Evolutionary conservation across 1,140 invertebrate genomes (phyloP).

Genomic region (Hyles vespertilio): DNA sequence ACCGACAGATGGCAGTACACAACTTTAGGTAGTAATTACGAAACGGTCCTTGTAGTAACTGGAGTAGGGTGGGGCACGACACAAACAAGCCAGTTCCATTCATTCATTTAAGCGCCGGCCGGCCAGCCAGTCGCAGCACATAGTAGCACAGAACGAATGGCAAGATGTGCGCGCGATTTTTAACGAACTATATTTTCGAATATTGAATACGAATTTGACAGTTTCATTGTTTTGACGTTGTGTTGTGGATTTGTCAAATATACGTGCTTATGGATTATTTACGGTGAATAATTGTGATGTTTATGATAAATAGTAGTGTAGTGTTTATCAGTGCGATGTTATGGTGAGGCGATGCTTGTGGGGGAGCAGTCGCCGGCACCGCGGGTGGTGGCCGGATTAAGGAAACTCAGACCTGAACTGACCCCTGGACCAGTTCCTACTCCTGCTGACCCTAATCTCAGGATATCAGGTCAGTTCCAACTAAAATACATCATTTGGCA

Average conservation of each 20-base stretch:
- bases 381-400: constrained; percentile 68
- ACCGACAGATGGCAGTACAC: constrained; percentile 15
- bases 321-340: constrained; percentile 57
- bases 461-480: constrained; percentile 59
- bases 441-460: constrained; percentile 59
- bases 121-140: constrained; percentile 31
- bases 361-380: constrained; percentile 68
- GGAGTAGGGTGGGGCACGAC: constrained; percentile 42
- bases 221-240: constrained; percentile 34
- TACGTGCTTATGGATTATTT: constrained; percentile 18
- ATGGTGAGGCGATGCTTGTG: constrained; percentile 66
- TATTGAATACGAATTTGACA: constrained; percentile 59
- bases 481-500: too few relatives aligned
- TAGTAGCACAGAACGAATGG: constrained; percentile 23
- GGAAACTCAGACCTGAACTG: constrained; percentile 63
- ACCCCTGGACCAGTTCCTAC: constrained; percentile 63
- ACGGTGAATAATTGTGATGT: constrained; percentile 25
- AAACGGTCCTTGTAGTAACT: constrained; percentile 36
- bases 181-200: constrained; percentile 63
- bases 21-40: constrained; percentile 6
- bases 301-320: constrained; percentile 37
- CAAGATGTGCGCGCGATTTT: constrained; percentile 46
- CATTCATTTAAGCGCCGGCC: constrained; percentile 58
- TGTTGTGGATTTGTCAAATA: constrained; percentile 16
- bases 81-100: constrained; percentile 47